Evolutionary conservation across 1,140 invertebrate genomes (phyloP), one percentile per base, ranked within the genome.

Genomic region (Cotesia vestalis): DNA sequence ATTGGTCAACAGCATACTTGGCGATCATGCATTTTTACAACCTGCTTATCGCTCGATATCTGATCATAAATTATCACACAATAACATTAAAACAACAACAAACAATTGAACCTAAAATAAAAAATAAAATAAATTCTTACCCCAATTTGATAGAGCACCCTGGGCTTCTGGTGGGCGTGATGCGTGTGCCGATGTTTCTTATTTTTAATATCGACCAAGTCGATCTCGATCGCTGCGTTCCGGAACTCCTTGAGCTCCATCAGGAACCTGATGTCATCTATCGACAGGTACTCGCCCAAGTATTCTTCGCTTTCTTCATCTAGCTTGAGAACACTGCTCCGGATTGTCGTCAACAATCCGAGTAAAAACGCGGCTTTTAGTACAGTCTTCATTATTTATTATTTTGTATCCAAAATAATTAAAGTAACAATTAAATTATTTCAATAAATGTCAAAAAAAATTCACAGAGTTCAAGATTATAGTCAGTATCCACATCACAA

Each of bases 101-200:
- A 17, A 17, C 17, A 40, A 34, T 55, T 27, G 27, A 27, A 3
- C 27, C 4, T 20, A 17, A 51, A 40, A 59, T n/a, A 14, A 46
- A 68, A 17, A 27, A 64, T 64, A 46, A 27, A 71, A 59, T 27
- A 40, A 36, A 11, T 74, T 80, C 84, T 86, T 76, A 87, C 85
- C 80, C 85, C 85, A 62, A 84, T 79, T 71, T 86, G 85, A 71
- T 82, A 86, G 14, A 86, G 74, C 14, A 55, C 53, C 12, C 80
- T 79, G 0, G 85, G 84, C 66, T 78, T 61, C 53, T 81, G 75
- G 68, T 84, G 79, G 4, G 61, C 27, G 40, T 59, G 38, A 27
- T 62, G 71, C 62, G 75, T 73, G 55, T 78, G 78, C 34, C 40
- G 40, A 46, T 46, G 40, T 46, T 46, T 46, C 40, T 46, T 46